Evolutionary conservation across 2,797 vertebrate genomes (phyloP), one percentile per base, ranked within the genome.

Genomic region (Aldrovandia affinis): DNA sequence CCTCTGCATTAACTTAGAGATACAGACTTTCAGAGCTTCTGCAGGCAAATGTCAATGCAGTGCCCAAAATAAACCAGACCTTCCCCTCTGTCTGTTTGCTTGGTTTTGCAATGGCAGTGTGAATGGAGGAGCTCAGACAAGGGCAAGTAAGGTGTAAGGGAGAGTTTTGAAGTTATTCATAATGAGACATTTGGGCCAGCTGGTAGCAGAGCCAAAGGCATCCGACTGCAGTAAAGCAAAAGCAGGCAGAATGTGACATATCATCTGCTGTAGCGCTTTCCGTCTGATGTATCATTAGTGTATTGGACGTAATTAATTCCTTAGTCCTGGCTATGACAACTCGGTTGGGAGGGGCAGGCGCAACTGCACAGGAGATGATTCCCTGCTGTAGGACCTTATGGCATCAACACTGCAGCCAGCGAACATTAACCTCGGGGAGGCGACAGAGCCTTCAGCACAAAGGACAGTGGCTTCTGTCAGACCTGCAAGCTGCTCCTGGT

Each of bases 1-100:
- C 82, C 73, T 82, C 70, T 80, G 73, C 78, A 83, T 78, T 86
- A 78, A 77, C 70, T 85, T 85, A 85, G 81, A 80, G 75, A 88
- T 85, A 86, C 80, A 88, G 83, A 82, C 68, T 52, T 78, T 47
- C 77, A 59, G 28, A 57, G 59, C 36, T 70, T 78, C 65, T 75
- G 82, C 80, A 47, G 79, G 61, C 75, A 77, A 86, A 88, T 86
- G 84, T 80, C 80, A 88, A 22, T 22, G 63, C 50, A 63, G 52
- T 77, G 50, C 77, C 84, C 52, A 33, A 82, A 86, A 85, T 84
- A 83, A 86, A 78, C 63, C 82, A 81, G 65, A 84, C 77, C 44
- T 59, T 28, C 36, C 85, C 68, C 80, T 81, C 59, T 81, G 79
- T 83, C 54, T 86, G 47, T 80, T 30, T 20, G 47, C 44, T 85